Percentiles rank a stretch among this genome's conserved stretches.
phyloP scores from a whole-genome alignment of 1,140 invertebrate species.

The Drosophila hydei region DNA sequence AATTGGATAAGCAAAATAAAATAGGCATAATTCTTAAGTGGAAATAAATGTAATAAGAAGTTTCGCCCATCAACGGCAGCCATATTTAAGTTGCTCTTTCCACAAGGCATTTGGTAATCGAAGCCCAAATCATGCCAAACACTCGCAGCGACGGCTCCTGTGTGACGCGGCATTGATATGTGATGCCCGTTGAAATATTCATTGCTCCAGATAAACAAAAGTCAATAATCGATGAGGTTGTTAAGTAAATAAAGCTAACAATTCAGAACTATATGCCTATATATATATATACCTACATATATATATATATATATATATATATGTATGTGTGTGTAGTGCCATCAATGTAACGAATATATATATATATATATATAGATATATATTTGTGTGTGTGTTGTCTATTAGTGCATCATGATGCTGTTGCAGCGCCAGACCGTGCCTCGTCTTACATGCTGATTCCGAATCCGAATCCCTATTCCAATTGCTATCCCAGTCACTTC shows the following conservation, averaged over 20 bases:
- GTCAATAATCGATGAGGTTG: too few species aligned
- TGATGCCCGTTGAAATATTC: too few species aligned
- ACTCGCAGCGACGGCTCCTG: too few species aligned
- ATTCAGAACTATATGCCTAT: background rate
- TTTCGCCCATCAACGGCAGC: too few species aligned
- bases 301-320: background rate
- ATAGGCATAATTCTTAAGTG: too few species aligned
- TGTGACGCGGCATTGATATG: too few species aligned
- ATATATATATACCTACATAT: background rate
- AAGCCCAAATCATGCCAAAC: too few species aligned
- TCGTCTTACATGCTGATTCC: constrained; percentile 21
- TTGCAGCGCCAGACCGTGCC: constrained; percentile 17
- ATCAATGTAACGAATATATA: background rate
- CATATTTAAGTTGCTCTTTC: too few species aligned
- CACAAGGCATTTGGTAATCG: too few species aligned
- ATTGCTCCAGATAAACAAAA: too few species aligned
- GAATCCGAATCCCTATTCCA: background rate
- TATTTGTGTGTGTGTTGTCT: constrained; percentile 2
- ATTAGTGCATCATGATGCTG: constrained; percentile 38
- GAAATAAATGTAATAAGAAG: too few species aligned
- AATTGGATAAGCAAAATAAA: too few species aligned
- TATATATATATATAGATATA: background rate
- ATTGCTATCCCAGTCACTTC: constrained; percentile 8
- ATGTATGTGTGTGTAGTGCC: background rate
- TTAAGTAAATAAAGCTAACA: background rate